Evolutionary conservation across 2,888 invertebrate genomes (phyloP).

Genomic region (Pherbina coryleti): DNA sequence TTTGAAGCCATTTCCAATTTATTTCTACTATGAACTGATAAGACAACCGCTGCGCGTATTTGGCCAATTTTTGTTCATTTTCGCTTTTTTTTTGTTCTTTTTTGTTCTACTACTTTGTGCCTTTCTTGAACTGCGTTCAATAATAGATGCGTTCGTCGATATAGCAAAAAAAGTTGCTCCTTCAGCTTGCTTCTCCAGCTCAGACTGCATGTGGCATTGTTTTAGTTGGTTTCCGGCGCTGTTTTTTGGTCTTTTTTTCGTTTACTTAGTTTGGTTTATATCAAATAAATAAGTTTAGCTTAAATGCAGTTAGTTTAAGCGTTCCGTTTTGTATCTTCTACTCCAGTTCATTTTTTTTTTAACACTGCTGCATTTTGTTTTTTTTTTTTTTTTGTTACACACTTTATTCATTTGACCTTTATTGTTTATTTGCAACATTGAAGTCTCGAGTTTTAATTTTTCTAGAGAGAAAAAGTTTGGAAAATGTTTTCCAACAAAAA

Average conservation of each 20-base stretch:
- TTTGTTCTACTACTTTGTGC: not conserved
- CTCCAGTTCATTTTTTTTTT: not conserved
- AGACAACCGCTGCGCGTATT: not conserved
- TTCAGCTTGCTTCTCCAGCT: not conserved
- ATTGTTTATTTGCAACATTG: too few species aligned
- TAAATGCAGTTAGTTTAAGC: not conserved
- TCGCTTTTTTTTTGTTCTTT: not conserved
- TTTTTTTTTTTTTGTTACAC: not conserved
- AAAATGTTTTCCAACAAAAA: too few species aligned
- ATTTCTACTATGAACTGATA: not conserved
- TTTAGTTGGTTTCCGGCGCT: constrained; percentile 11
- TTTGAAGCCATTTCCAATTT: not conserved
- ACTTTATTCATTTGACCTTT: not conserved
- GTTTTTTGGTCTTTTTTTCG: not conserved
- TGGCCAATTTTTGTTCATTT: constrained; percentile 12
- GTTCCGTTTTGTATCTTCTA: too few species aligned
- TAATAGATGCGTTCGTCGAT: constrained; percentile 18
- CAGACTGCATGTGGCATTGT: not conserved
- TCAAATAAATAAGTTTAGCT: not conserved
- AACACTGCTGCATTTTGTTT: not conserved
- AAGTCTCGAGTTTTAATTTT: too few species aligned
- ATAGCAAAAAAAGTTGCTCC: constrained; percentile 5
- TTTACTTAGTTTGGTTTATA: not conserved
- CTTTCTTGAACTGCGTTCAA: constrained; percentile 16
- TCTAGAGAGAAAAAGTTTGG: too few species aligned